Evolutionary conservation across 2,113 vertebrate species (phyloP).

Genomic region (Cygnus atratus): DNA sequence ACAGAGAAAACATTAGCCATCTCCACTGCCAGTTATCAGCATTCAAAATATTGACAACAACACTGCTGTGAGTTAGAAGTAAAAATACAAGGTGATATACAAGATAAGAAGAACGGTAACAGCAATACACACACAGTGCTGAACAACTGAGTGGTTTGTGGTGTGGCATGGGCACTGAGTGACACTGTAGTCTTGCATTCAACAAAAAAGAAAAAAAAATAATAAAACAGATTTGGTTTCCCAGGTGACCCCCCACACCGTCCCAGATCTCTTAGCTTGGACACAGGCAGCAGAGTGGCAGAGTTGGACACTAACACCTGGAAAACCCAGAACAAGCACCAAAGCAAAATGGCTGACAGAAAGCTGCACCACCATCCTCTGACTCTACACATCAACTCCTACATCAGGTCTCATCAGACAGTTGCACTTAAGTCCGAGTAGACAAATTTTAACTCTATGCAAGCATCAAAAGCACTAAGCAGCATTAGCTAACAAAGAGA

Average conservation of each 20-base stretch:
- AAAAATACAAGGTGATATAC: slow-evolving; percentile 28
- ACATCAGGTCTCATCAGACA: neutral
- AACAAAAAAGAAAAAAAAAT: neutral
- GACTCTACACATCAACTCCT: neutral
- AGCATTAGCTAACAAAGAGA: neutral
- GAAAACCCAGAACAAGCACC: neutral
- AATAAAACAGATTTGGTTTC: neutral
- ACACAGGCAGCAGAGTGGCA: neutral
- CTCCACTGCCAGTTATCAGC: neutral
- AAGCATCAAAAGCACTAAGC: neutral
- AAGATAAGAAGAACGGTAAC: neutral
- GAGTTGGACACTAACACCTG: neutral
- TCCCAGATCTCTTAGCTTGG: neutral
- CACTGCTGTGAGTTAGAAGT: neutral
- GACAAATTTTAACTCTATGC: neutral
- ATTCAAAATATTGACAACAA: slow-evolving; percentile 9
- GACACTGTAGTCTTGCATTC: slow-evolving; percentile 24
- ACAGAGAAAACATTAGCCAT: neutral
- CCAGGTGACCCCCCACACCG: neutral
- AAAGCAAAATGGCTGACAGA: neutral
- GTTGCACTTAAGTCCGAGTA: too few species aligned
- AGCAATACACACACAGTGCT: neutral
- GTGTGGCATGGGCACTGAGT: neutral
- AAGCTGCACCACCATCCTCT: neutral
- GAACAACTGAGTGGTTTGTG: slow-evolving; percentile 19